Conservation (phyloP, 2,797 vertebrate genomes). For the Catamblyrhynchus diadema region DNA sequence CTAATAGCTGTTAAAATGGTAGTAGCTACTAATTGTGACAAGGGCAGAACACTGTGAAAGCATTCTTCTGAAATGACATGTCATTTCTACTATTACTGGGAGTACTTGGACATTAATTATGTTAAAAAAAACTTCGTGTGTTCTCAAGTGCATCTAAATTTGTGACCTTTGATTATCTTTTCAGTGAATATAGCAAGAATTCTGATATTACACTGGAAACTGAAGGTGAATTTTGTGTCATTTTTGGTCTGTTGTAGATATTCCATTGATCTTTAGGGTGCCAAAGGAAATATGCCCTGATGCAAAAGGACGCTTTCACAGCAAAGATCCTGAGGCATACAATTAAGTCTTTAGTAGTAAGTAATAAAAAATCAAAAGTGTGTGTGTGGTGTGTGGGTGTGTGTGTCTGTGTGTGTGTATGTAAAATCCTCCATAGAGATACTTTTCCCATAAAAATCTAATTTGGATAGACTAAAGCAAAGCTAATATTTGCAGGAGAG, state of each 20-base stretch:
- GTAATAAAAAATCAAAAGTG: background rate
- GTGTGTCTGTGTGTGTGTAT: background rate
- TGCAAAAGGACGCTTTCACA: background rate
- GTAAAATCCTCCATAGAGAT: background rate
- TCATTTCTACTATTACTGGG: background rate
- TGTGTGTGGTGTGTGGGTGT: background rate
- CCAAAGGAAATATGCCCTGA: background rate
- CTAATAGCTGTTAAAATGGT: background rate
- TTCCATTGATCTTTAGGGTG: background rate
- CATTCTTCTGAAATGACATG: background rate
- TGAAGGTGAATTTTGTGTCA: background rate
- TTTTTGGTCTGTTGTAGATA: background rate
- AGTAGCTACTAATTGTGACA: background rate
- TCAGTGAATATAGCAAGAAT: background rate
- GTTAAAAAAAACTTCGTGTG: background rate
- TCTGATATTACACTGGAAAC: background rate
- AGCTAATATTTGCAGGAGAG: background rate
- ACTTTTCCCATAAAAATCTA: background rate
- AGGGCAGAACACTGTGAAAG: background rate
- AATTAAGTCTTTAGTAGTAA: background rate
- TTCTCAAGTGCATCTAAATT: background rate
- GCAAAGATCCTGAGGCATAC: background rate
- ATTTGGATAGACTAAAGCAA: background rate
- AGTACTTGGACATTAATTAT: background rate
- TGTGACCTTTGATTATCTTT: background rate